These are phyloP conservation scores for Saturnia pavonia DNA, from an alignment of 2,888 invertebrate genomes.

Conservation along the genomic window DNA sequence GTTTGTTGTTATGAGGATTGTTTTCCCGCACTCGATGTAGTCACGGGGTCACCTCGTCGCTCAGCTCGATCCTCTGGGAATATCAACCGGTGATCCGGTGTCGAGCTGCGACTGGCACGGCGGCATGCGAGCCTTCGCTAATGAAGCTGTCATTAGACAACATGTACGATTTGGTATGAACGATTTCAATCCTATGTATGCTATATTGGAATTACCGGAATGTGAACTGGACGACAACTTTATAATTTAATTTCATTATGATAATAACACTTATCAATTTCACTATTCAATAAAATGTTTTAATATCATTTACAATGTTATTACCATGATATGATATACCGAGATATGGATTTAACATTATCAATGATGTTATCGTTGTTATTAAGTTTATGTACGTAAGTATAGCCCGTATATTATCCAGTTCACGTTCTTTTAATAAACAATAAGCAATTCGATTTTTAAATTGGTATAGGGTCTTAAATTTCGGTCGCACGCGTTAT, in stretches of 20 bases:
- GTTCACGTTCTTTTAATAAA: slow-evolving; percentile 35
- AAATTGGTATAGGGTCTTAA: slow-evolving; percentile 48
- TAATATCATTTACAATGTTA: not conserved
- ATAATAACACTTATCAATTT: not conserved
- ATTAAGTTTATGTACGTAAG: not conserved
- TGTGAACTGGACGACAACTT: slow-evolving; percentile 42
- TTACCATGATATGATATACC: not conserved
- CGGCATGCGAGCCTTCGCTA: slow-evolving; percentile 77
- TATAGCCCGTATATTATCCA: slow-evolving; percentile 22
- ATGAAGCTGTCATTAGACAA: slow-evolving; percentile 78
- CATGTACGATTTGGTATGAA: slow-evolving; percentile 81
- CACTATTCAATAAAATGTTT: not conserved
- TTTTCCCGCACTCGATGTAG: slow-evolving; percentile 74
- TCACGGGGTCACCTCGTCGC: slow-evolving; percentile 96
- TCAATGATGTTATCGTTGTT: slow-evolving; percentile 1
- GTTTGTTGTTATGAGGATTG: slow-evolving; percentile 37
- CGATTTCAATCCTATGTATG: slow-evolving; percentile 34
- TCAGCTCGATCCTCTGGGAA: slow-evolving; percentile 95
- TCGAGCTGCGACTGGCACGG: slow-evolving; percentile 77
- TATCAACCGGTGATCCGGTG: slow-evolving; percentile 86
- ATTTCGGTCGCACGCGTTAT: slow-evolving; percentile 51
- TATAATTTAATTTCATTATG: not conserved
- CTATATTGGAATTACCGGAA: slow-evolving; percentile 54
- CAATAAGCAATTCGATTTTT: slow-evolving; percentile 34
- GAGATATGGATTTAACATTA: slow-evolving; percentile 20